Percentiles rank a stretch among this genome's conserved stretches.
Evolutionary conservation across 2,797 vertebrate species (phyloP).

Genomic region (Hephaestus fuliginosus): DNA sequence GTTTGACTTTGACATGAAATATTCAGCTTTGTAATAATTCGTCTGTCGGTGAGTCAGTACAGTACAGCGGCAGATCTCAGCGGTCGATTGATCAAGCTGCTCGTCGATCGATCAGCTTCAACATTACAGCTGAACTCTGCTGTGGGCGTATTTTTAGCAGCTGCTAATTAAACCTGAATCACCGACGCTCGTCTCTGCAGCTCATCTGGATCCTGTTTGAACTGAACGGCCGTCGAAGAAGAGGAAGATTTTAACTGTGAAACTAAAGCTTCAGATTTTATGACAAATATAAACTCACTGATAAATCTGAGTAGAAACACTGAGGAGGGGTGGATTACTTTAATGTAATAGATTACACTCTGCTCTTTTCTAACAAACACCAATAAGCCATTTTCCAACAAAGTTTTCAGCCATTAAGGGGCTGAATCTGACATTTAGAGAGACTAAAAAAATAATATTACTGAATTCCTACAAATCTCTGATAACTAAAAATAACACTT

Average conservation of each 20-base stretch:
- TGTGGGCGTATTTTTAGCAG: conserved; percentile 43
- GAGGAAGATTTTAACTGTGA: no score
- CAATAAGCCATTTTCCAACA: no score
- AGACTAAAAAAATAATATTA: no score
- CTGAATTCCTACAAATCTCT: no score
- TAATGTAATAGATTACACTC: no score
- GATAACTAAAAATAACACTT: no score
- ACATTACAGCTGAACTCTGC: not conserved
- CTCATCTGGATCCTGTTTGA: not conserved
- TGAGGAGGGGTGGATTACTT: no score
- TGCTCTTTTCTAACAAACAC: no score
- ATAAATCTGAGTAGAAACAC: no score
- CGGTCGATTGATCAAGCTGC: not conserved
- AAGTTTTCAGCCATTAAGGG: no score
- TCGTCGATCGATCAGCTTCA: conserved; percentile 3
- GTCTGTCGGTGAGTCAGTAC: conserved; percentile 21
- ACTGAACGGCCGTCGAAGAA: not conserved
- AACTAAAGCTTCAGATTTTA: no score
- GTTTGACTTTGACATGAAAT: conserved; percentile 11
- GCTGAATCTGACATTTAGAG: no score
- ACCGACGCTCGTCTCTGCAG: not conserved
- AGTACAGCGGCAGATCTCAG: not conserved
- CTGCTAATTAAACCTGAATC: conserved; percentile 48
- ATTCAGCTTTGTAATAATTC: conserved; percentile 35
- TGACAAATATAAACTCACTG: not conserved